phyloP scores from a whole-genome alignment of 2,113 vertebrate species.

The Platichthys flesus region DNA sequence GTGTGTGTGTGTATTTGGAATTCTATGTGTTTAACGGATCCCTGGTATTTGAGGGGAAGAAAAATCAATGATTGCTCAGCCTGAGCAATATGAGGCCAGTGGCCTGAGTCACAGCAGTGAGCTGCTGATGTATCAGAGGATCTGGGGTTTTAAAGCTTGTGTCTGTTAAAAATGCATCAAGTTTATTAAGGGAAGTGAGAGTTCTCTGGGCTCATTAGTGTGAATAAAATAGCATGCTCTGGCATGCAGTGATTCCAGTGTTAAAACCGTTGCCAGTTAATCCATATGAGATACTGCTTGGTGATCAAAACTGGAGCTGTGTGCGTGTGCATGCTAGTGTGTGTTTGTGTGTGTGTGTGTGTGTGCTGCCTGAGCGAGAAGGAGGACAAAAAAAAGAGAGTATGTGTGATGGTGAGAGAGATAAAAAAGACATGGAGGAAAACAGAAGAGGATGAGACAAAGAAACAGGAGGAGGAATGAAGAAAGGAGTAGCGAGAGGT shows the following conservation, averaged over 20 bases:
- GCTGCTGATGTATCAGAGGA: constrained; percentile 55
- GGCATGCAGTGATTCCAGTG: constrained; percentile 71
- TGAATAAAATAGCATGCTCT: constrained; percentile 78
- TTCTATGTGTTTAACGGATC: constrained; percentile 5
- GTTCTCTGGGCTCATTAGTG: constrained; percentile 81
- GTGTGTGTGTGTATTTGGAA: not conserved
- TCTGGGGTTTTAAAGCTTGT: constrained; percentile 66
- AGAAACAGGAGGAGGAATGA: constrained; percentile 61
- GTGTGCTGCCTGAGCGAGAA: constrained; percentile 50
- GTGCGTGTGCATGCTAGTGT: constrained; percentile 25
- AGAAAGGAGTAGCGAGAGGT: constrained; percentile 46
- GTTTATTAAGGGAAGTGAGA: constrained; percentile 81
- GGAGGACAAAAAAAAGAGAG: constrained; percentile 22
- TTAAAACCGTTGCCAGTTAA: constrained; percentile 76
- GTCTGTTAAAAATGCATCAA: constrained; percentile 83
- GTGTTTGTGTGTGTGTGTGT: constrained; percentile 21
- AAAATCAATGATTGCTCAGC: constrained; percentile 48
- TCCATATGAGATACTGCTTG: constrained; percentile 77
- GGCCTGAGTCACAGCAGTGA: constrained; percentile 54
- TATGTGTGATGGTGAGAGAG: constrained; percentile 67
- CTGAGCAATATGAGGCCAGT: constrained; percentile 47
- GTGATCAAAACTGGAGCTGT: constrained; percentile 74
- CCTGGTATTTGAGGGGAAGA: constrained; percentile 12
- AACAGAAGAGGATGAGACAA: constrained; percentile 62
- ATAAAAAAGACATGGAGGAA: constrained; percentile 55